Base-by-base conservation (phyloP, 2,797 vertebrate genomes). In the Onychomys leucogaster region DNA sequence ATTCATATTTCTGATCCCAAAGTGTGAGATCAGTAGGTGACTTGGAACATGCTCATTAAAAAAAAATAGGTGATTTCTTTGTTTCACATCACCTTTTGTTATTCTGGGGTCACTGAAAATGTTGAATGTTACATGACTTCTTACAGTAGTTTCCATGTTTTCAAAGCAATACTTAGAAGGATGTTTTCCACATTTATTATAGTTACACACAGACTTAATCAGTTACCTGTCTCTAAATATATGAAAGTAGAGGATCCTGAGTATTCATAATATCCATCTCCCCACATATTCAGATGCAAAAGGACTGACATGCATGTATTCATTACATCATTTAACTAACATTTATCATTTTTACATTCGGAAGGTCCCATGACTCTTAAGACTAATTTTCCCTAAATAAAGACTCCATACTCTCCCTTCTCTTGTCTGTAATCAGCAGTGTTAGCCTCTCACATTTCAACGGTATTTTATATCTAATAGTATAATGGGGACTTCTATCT, bases 181-280 rank as follows among this genome's bases (percentile, higher is more conserved):
- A 88, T n/a, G 67, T 89, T 86, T 59, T 92, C 9, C 69, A 13
- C 8, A 37, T 1, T 23, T 29, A 27, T 34, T 57, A 37, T 29
- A 29, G 6, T 21, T 75, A 69, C 49, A 63, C 10, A 37, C 12
- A 21, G n/a, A 63, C 32, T 6, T 88, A 46, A 41, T 34, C 32
- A 46, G 10, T 43, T n/a, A 61, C 11, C 29, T 14, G 55, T 63
- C 32, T 52, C 27, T 52, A 37, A 61, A 16, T 19, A 59, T 9
- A 37, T 4, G 34, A 65, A 77, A 73, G 9, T 6, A 63, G 37
- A 49, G 52, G 43, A n/a, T 17, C 43, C 46, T 2, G 4, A 27
- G 12, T 1, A n/a, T 4, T 41, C 14, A 10, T n/a, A 63, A 3
- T 5, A 27, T 0, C 6, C 3, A 4, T 11, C 23, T 21, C 9